Base-by-base conservation (phyloP, 2,113 vertebrate genomes). In the Arvicanthis niloticus region DNA sequence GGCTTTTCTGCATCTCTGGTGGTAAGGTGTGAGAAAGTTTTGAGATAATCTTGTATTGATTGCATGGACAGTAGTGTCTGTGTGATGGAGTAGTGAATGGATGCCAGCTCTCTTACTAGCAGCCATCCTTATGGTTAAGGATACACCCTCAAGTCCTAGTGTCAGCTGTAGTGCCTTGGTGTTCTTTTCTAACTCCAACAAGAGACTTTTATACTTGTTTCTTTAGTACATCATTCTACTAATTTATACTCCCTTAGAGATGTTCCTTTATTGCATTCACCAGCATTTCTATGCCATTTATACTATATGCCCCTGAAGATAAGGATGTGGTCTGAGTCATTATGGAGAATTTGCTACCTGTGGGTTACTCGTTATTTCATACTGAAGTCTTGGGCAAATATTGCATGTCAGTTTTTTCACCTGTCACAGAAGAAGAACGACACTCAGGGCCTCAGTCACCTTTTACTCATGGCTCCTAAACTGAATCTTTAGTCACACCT, bases 41-140 rank as follows among this genome's bases (percentile, higher is more conserved):
- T 56, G 76, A 26, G 72, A 26, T 24, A 3, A n/a, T 1, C 26
- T 0, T 67, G 13, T 4, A 1, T 2, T 16, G 2, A 1, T 2
- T 16, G 2, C 3, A 7, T 67, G 11, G 73, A 37, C 58, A 19
- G 37, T 6, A n/a, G 29, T 21, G 1, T 40, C 62, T 7, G 24
- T 4, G 0, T 24, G 21, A 29, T 0, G 45, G 51, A 31, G 3
- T 22, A 34, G 51, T 51, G 48, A 42, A 19, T 80, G 48, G 42
- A 42, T 53, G 89, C 1, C 42, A 51, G 19, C 7, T 70, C 68
- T 60, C 6, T 5, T 24, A 10, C 67, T 53, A 29, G 10, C 16
- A 24, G 26, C 15, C 15, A 31, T 85, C 1, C 0, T 42, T 37
- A 3, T 22, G 7, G 11, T 19, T 16, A 19, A n/a, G 26, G 48